Evolutionary conservation across 2,113 vertebrate species (phyloP).

Genomic region (Myotis davidii): DNA sequence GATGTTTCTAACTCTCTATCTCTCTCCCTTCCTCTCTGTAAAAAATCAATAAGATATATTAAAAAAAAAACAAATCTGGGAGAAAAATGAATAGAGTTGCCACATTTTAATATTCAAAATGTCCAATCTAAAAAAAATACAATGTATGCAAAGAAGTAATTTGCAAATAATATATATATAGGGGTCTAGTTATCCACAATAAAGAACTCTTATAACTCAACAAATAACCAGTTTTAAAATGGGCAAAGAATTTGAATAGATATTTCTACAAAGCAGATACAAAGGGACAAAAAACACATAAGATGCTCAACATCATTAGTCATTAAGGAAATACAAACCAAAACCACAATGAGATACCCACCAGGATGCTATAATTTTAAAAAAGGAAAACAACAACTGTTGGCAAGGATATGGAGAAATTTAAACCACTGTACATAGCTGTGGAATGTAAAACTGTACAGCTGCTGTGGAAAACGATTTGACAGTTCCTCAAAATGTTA

Average conservation of each 20-base stretch:
- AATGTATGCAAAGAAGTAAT: not conserved
- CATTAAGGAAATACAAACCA: not conserved
- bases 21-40: too few relatives aligned
- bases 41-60: too few relatives aligned
- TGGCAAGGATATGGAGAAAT: not conserved
- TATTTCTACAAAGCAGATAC: not conserved
- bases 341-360: not conserved
- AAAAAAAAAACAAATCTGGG: not conserved
- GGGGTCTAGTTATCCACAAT: not conserved
- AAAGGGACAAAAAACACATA: not conserved
- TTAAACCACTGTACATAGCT: not conserved
- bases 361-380: not conserved
- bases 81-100: not conserved
- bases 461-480: not conserved
- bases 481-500: not conserved
- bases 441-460: not conserved
- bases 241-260: not conserved
- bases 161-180: not conserved
- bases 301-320: not conserved
- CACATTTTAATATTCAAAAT: conserved; percentile 27
- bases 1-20: too few relatives aligned
- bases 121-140: not conserved
- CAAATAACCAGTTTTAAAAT: not conserved
- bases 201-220: not conserved
- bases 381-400: not conserved